phyloP scores from a whole-genome alignment of 2,888 invertebrate genomes.

The Amphipoea lucens region DNA sequence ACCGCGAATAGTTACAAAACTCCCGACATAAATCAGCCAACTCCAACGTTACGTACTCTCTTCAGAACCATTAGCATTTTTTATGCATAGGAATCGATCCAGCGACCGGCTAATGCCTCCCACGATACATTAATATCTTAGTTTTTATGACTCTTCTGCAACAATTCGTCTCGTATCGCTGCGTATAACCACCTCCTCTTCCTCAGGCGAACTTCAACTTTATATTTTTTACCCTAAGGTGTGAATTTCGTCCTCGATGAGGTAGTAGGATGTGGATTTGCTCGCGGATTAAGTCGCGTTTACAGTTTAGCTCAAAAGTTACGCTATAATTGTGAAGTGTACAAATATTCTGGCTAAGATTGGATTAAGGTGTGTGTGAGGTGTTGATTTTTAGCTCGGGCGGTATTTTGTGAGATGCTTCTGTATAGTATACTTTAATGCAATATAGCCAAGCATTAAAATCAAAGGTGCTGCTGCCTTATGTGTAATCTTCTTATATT shows the following conservation, averaged over 20 bases:
- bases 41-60: slow-evolving; percentile 83
- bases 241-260: slow-evolving; percentile 28
- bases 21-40: slow-evolving; percentile 86
- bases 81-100: slow-evolving; percentile 91
- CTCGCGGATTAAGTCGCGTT: slow-evolving; percentile 71
- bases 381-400: slow-evolving; percentile 23
- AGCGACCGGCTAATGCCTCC: slow-evolving; percentile 89
- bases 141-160: slow-evolving; percentile 90
- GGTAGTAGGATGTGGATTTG: slow-evolving; percentile 55
- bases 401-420: not conserved
- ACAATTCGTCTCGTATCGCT: slow-evolving; percentile 81
- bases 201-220: slow-evolving; percentile 29
- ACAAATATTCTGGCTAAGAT: slow-evolving; percentile 68
- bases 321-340: slow-evolving; percentile 65
- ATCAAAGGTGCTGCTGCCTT: not conserved
- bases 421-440: not conserved
- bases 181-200: slow-evolving; percentile 70
- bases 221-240: slow-evolving; percentile 24
- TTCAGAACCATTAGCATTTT: slow-evolving; percentile 89
- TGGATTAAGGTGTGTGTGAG: slow-evolving; percentile 57
- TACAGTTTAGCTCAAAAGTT: slow-evolving; percentile 71
- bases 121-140: slow-evolving; percentile 91
- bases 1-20: slow-evolving; percentile 80
- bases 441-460: not conserved
- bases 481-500: not conserved